phyloP scores from a whole-genome alignment of 2,113 vertebrate genomes.

The Cyprinodon brontotheroides region DNA sequence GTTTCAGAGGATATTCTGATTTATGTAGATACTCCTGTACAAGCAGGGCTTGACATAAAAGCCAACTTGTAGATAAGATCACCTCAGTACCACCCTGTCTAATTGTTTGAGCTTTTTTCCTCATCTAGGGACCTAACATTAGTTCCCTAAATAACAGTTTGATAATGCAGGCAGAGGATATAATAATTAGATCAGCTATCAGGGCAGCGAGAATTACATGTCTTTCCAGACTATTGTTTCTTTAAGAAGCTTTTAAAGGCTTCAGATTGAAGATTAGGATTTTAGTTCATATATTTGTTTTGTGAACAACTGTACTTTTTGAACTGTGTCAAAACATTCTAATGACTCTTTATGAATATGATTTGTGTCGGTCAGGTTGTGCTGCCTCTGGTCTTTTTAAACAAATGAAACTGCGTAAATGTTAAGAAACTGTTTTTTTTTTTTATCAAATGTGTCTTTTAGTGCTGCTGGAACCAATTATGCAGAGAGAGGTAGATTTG shows the following conservation, averaged over 20 bases:
- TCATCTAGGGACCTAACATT: not conserved
- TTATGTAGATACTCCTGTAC: too few species aligned
- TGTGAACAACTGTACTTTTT: not conserved
- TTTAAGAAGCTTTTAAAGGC: not conserved
- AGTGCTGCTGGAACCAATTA: conserved; percentile 9
- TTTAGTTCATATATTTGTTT: not conserved
- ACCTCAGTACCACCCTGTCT: too few species aligned
- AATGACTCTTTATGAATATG: not conserved
- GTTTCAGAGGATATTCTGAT: too few species aligned
- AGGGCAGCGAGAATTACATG: too few species aligned
- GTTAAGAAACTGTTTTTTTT: not conserved
- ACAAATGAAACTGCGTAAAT: not conserved
- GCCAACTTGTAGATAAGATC: too few species aligned
- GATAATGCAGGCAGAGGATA: not conserved
- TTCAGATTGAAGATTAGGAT: not conserved
- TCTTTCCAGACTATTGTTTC: not conserved
- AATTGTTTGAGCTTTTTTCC: not conserved
- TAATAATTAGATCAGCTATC: not conserved
- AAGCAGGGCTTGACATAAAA: too few species aligned
- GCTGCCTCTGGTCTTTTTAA: not conserved
- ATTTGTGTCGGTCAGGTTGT: not conserved
- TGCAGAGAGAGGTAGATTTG: conserved; percentile 41
- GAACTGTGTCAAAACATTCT: not conserved
- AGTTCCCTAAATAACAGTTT: not conserved
- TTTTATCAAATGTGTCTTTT: conserved; percentile 29